Percentiles rank a stretch among this genome's conserved stretches.
Conservation (phyloP, 2,888 invertebrate genomes). For the Agrenia bidenticulata region DNA sequence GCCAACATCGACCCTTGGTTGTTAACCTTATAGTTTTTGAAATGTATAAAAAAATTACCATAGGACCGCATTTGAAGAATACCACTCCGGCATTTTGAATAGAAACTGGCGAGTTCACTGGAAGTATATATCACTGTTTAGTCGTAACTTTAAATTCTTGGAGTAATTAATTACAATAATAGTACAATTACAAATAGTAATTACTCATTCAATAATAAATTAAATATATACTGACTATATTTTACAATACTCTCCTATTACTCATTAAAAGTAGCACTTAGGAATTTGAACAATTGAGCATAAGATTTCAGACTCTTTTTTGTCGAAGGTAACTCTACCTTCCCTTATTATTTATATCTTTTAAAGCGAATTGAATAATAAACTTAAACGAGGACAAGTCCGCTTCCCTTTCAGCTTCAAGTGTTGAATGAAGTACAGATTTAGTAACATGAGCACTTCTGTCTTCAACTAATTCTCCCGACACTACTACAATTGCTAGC, state of each 20-base stretch:
- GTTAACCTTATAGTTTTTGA: neutral
- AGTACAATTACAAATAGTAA: neutral
- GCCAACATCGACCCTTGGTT: neutral
- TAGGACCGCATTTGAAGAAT: slow-evolving; percentile 46
- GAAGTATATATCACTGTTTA: neutral
- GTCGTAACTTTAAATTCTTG: neutral
- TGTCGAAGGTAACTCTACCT: too few relatives aligned
- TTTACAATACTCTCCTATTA: neutral
- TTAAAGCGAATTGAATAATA: too few relatives aligned
- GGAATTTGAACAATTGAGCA: too few relatives aligned
- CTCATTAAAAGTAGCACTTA: neutral
- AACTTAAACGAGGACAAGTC: neutral
- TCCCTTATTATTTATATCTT: too few relatives aligned
- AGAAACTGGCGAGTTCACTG: too few relatives aligned
- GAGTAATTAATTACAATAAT: slow-evolving; percentile 5
- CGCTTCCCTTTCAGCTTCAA: slow-evolving; percentile 17
- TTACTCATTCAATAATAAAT: slow-evolving; percentile 4
- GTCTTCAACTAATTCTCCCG: too few relatives aligned
- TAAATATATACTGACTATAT: neutral
- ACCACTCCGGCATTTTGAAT: slow-evolving; percentile 45
- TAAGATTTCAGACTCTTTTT: too few relatives aligned
- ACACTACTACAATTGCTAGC: too few relatives aligned
- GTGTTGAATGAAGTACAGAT: slow-evolving; percentile 18
- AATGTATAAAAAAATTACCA: slow-evolving; percentile 32
- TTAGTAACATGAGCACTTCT: slow-evolving; percentile 24